Evolutionary conservation across 2,113 vertebrate species (phyloP).

Genomic region (Antennarius striatus): DNA sequence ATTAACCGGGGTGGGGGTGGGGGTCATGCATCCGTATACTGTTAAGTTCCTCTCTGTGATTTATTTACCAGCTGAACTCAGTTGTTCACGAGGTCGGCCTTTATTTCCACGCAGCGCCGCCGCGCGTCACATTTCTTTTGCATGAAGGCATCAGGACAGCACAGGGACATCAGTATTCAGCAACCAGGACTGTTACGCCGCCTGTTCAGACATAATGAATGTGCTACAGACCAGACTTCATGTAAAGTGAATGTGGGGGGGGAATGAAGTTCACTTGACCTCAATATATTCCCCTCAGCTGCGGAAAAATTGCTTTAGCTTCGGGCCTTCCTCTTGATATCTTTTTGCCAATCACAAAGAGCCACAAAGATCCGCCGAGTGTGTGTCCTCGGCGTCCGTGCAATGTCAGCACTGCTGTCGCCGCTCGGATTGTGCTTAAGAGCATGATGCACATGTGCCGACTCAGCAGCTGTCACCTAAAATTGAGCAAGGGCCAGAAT

Average conservation of each 20-base stretch:
- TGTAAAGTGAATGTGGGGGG: constrained; percentile 56
- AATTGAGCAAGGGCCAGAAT: constrained; percentile 50
- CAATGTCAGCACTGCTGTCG: constrained; percentile 65
- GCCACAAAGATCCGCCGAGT: constrained; percentile 42
- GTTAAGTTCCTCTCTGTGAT: no score
- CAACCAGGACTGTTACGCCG: constrained; percentile 15
- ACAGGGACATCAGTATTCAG: constrained; percentile 51
- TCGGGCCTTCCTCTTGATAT: constrained; percentile 65
- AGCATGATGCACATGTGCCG: constrained; percentile 57
- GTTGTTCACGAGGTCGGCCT: not conserved
- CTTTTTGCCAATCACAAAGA: constrained; percentile 66
- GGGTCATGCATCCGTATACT: no score
- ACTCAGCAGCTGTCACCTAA: constrained; percentile 69
- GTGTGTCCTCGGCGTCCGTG: constrained; percentile 50
- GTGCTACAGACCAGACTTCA: constrained; percentile 53
- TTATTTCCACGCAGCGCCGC: not conserved
- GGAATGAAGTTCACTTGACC: constrained; percentile 67
- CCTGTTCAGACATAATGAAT: constrained; percentile 62
- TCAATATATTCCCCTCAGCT: constrained; percentile 62
- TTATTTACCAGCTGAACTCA: not conserved
- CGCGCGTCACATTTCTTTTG: constrained; percentile 9
- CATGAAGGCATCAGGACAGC: constrained; percentile 23
- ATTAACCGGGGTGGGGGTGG: no score
- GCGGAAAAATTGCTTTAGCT: constrained; percentile 69
- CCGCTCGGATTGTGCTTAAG: constrained; percentile 51